Evolutionary conservation across 2,113 vertebrate genomes (phyloP).

Genomic region (Sarotherodon lohbergeri): DNA sequence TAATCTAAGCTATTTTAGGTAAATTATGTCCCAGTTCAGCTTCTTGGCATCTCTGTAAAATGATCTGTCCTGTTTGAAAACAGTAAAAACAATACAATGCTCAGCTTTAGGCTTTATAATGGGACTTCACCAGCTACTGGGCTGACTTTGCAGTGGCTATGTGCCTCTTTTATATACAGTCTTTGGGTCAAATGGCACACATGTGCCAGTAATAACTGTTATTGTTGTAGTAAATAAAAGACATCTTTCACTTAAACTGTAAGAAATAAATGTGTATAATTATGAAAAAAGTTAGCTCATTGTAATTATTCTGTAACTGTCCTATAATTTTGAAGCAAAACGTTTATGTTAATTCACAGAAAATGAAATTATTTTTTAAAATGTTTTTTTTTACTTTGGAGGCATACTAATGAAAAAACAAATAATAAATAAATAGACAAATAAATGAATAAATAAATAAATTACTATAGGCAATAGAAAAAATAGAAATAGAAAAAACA

Average conservation of each 20-base stretch:
- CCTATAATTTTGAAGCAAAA: background rate
- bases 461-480: background rate
- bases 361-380: background rate
- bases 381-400: background rate
- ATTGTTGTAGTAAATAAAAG: background rate
- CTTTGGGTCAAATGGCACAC: background rate
- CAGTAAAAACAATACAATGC: background rate
- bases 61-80: background rate
- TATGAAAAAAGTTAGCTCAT: background rate
- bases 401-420: background rate
- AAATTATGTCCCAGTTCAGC: background rate
- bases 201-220: background rate
- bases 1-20: background rate
- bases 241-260: background rate
- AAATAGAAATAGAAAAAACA: background rate
- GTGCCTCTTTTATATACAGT: background rate
- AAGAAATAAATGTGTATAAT: background rate
- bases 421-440: background rate
- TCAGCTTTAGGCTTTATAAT: background rate
- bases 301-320: background rate
- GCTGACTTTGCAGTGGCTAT: background rate
- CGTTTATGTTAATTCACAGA: background rate
- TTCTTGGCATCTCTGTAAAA: background rate
- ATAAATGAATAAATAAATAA: background rate
- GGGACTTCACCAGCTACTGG: background rate